A percentile compares a stretch with the other conserved stretches of the same genome.
Evolutionary conservation across 2,797 vertebrate species (phyloP).

Genomic region (Pyrocephalus nanus): DNA sequence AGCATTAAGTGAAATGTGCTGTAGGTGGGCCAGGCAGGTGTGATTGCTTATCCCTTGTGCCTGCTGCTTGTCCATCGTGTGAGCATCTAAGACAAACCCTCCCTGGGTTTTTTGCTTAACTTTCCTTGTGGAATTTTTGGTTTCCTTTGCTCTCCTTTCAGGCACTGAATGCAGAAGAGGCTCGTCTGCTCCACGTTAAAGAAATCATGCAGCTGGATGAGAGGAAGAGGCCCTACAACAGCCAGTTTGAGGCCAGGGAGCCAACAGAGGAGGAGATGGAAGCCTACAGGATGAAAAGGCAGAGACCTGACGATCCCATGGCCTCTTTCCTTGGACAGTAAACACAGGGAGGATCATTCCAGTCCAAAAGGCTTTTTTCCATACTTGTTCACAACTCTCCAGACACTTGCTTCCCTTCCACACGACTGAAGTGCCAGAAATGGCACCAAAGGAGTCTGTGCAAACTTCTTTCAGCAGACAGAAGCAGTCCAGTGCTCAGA

Average conservation of each 20-base stretch:
- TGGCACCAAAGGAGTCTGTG: background rate
- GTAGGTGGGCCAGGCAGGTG: background rate
- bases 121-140: background rate
- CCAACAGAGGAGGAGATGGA: slow-evolving; percentile 98
- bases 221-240: slow-evolving; percentile 92
- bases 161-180: slow-evolving; percentile 94
- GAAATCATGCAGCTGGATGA: slow-evolving; percentile 93
- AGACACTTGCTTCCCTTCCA: background rate
- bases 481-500: background rate
- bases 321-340: slow-evolving; percentile 91
- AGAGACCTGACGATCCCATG: slow-evolving; percentile 94
- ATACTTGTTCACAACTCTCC: background rate
- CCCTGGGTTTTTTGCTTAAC: rapidly evolving
- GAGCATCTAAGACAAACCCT: background rate
- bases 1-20: background rate
- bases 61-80: background rate
- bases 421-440: background rate
- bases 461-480: background rate
- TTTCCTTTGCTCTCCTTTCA: slow-evolving; percentile 41
- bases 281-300: slow-evolving; percentile 94
- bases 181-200: slow-evolving; percentile 88
- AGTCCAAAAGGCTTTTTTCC: background rate
- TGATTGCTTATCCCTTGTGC: background rate
- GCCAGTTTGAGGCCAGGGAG: slow-evolving; percentile 87
- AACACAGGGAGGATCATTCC: background rate